Evolutionary conservation across 2,888 invertebrate species (phyloP).

Genomic region (Crocallis elinguaria): DNA sequence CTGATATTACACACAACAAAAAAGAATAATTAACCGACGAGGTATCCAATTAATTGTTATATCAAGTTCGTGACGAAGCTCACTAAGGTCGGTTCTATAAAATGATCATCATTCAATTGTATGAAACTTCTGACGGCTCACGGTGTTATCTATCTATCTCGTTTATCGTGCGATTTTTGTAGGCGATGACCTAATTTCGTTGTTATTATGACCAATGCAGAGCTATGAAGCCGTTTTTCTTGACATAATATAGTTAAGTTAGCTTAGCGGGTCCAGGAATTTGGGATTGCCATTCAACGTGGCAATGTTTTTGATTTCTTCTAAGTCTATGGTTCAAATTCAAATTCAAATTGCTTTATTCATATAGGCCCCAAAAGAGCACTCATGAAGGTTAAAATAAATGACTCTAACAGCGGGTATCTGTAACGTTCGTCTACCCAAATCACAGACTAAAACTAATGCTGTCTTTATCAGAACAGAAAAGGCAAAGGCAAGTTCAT

Average conservation of each 20-base stretch:
- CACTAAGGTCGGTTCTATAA: slow-evolving; percentile 7
- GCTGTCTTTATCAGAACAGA: no score
- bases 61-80: slow-evolving; percentile 10
- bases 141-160: slow-evolving; percentile 9
- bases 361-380: no score
- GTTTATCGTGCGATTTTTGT: slow-evolving; percentile 11
- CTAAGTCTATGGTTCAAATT: no score
- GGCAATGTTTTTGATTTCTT: no score
- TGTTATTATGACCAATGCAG: slow-evolving; percentile 33
- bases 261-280: no score
- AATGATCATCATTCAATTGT: slow-evolving; percentile 18
- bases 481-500: no score
- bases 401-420: no score
- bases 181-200: slow-evolving; percentile 37
- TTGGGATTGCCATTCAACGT: no score
- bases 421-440: no score
- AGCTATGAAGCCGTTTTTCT: slow-evolving; percentile 12
- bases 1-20: neutral
- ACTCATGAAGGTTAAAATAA: no score
- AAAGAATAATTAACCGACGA: slow-evolving; percentile 19
- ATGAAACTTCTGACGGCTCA: neutral
- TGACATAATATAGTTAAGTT: slow-evolving; percentile 1
- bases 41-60: slow-evolving; percentile 10
- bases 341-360: no score
- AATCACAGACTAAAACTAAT: no score